phyloP scores from a whole-genome alignment of 2,888 invertebrate species.

The Junonia oenone region DNA sequence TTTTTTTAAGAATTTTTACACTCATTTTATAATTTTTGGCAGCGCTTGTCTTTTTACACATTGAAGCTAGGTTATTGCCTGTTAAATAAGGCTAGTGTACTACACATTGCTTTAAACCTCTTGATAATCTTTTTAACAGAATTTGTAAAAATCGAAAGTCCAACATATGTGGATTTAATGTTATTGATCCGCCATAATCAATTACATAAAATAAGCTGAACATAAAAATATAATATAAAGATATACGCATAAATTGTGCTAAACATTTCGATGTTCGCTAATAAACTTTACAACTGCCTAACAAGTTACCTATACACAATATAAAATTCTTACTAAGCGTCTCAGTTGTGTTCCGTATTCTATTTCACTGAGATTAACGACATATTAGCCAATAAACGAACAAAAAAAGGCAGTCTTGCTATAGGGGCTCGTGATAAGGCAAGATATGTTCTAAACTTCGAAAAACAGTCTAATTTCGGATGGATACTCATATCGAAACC shows the following conservation, averaged over 20 bases:
- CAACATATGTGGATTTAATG: neutral
- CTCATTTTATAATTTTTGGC: neutral
- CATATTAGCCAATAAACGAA: conserved; percentile 40
- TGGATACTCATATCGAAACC: conserved; percentile 6
- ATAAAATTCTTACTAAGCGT: neutral
- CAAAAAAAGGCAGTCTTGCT: conserved; percentile 34
- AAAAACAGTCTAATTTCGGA: conserved; percentile 7
- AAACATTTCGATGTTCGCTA: conserved; percentile 5
- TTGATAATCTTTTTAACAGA: no score
- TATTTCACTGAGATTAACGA: conserved; percentile 31
- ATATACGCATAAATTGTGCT: neutral
- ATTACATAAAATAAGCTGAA: neutral
- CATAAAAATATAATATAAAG: neutral
- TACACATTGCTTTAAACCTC: no score
- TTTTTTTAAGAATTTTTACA: no score
- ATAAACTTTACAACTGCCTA: conserved; percentile 10
- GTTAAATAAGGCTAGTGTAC: no score
- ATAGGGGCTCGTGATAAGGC: conserved; percentile 24
- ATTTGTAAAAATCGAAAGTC: no score
- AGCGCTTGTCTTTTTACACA: neutral
- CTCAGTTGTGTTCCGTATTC: neutral
- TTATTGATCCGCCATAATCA: neutral
- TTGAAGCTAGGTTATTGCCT: neutral
- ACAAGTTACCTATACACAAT: conserved; percentile 1
- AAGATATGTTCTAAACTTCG: conserved; percentile 16